These are phyloP conservation scores for Mactra quadrangularis DNA, from an alignment of 1,140 invertebrate genomes.

Conservation along the genomic window DNA sequence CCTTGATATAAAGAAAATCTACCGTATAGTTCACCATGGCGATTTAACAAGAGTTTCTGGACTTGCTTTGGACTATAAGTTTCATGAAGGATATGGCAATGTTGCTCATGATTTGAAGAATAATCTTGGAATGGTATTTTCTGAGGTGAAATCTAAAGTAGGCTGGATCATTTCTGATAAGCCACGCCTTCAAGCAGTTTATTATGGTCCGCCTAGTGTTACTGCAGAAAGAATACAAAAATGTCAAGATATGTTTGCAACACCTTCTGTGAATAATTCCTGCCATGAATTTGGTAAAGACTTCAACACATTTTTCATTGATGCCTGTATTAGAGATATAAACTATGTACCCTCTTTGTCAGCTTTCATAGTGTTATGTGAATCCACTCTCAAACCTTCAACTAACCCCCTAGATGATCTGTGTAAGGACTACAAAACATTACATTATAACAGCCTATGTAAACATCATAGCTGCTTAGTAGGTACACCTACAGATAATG, in stretches of 20 bases:
- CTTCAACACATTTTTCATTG: constrained; percentile 52
- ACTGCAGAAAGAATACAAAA: background rate
- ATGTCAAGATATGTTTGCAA: constrained; percentile 38
- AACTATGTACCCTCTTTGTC: constrained; percentile 43
- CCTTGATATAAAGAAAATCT: constrained; percentile 21
- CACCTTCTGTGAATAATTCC: constrained; percentile 18
- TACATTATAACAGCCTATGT: constrained; percentile 55
- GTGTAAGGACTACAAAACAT: constrained; percentile 33
- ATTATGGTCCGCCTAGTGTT: background rate
- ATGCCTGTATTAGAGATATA: constrained; percentile 51
- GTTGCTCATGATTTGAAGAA: constrained; percentile 35
- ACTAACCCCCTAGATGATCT: constrained; percentile 40
- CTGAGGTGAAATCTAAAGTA: constrained; percentile 21
- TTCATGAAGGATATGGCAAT: constrained; percentile 52
- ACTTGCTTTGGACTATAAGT: constrained; percentile 49
- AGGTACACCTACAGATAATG: constrained; percentile 17
- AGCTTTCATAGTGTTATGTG: constrained; percentile 40
- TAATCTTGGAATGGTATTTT: constrained; percentile 38
- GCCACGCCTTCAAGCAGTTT: background rate
- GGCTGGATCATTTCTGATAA: constrained; percentile 52
- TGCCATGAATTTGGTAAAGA: constrained; percentile 51
- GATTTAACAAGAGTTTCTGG: constrained; percentile 9
- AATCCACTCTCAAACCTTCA: constrained; percentile 29
- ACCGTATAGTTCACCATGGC: constrained; percentile 18
- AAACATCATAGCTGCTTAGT: constrained; percentile 55